Conservation (phyloP, 2,113 vertebrate genomes). For the Campylomormyrus numenius region DNA sequence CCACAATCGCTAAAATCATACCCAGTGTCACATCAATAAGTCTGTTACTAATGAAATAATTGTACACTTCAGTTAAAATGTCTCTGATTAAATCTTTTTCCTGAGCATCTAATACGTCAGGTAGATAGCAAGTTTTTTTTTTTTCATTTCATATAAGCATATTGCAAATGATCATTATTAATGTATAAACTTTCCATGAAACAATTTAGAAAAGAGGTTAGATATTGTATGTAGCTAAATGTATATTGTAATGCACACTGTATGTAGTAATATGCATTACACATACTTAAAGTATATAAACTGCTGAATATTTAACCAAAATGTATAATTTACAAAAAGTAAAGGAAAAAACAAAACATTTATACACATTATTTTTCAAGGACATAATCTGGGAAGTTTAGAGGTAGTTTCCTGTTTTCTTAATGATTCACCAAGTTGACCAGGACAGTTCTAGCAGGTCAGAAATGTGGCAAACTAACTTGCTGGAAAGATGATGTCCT, state of each 20-base stretch:
- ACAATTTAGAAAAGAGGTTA: background rate
- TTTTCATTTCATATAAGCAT: background rate
- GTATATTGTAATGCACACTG: no score
- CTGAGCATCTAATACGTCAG: background rate
- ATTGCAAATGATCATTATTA: background rate
- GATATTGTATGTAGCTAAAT: background rate
- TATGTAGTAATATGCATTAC: background rate
- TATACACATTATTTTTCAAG: no score
- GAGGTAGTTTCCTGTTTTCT: background rate
- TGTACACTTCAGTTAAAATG: background rate
- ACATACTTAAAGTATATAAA: background rate
- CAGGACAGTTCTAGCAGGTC: no score
- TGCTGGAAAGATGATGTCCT: no score
- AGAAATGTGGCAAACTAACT: no score
- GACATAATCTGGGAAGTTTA: background rate
- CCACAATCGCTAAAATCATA: background rate
- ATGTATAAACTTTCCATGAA: background rate
- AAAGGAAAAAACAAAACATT: background rate
- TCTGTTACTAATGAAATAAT: background rate
- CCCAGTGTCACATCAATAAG: background rate
- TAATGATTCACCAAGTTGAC: no score
- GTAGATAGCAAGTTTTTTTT: background rate
- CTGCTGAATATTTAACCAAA: background rate
- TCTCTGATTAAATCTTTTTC: background rate
- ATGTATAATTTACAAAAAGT: background rate